Percentiles rank a stretch among this genome's conserved stretches.
phyloP scores from a whole-genome alignment of 2,113 vertebrate species.

The Pelodiscus sinensis region DNA sequence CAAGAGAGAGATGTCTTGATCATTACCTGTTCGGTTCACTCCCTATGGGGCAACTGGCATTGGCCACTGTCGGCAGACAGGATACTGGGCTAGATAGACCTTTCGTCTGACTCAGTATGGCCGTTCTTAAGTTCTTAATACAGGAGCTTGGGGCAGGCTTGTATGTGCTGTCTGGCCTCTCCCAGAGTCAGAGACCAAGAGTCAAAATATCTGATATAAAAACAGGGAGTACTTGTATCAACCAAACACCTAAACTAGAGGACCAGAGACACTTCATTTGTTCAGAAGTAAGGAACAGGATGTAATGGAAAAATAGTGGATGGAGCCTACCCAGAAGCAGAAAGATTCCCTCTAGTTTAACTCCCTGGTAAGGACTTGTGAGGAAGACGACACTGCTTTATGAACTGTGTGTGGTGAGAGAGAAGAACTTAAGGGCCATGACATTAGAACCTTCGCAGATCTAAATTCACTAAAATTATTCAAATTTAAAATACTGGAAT shows the following conservation, averaged over 20 bases:
- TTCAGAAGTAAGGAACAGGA: neutral
- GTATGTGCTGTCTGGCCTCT: too few relatives aligned
- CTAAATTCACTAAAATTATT: neutral
- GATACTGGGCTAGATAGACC: too few relatives aligned
- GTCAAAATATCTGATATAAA: neutral
- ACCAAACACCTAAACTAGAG: neutral
- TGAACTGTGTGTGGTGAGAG: neutral
- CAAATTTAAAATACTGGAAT: neutral
- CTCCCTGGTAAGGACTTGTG: too few relatives aligned
- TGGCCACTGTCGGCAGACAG: too few relatives aligned
- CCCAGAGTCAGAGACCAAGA: neutral
- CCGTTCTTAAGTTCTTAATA: too few relatives aligned
- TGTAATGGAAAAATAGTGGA: neutral
- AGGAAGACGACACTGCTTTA: neutral
- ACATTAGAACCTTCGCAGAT: neutral
- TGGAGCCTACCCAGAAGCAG: neutral
- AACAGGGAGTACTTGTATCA: too few relatives aligned
- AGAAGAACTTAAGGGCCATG: neutral
- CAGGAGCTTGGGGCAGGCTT: too few relatives aligned
- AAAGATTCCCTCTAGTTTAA: neutral
- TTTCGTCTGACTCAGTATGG: too few relatives aligned
- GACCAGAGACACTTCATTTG: neutral
- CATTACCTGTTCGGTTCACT: too few relatives aligned
- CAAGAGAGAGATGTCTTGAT: too few relatives aligned
- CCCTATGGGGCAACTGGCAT: too few relatives aligned